Evolutionary conservation across 1,140 invertebrate genomes (phyloP), one percentile per base, ranked within the genome.

Genomic region (Zeugodacus cucurbitae): DNA sequence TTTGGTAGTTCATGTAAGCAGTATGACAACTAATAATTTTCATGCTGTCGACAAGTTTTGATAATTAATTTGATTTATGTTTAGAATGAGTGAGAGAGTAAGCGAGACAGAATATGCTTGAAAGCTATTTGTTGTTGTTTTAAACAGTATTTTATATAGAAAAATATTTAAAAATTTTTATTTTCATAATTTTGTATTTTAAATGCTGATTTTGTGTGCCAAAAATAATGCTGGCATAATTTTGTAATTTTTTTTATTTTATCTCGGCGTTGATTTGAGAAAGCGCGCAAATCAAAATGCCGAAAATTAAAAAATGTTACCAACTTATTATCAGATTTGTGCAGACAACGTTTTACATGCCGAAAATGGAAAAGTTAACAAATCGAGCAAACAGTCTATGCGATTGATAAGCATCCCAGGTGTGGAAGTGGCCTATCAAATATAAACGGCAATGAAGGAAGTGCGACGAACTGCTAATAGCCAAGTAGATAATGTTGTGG

Each of bases 281-380:
- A 32, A 67, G 26, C 8, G 11, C 3, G 14, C 3, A 54, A 54
- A 54, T 54, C 48, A 54, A 54, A 54, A 17, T 54, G 26, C 29
- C 14, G 41, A 57, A 85, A 85, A 85, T 85, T 85, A 85, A 85
- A 85, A 85, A 85, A 85, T 85, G 78, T 85, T 67, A 32, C 20
- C 44, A 44, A 20, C 78, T 85, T 85, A 86, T 29, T 86, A 86
- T 86, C 82, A 86, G 82, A 86, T 86, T 57, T 86, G 57, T 57
- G 44, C 57, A 59, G n/a, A 54, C 82, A 86, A n/a, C 57, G 48
- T 0, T 29, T 86, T 11, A 37, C 32, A 29, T 54, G 44, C 32
- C 20, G 1, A 6, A 6, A 41, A 74, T 37, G 34, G 67, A 37
- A 74, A 37, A 6, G 11, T 37, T 41, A 74, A 74, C 67, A 74